Conservation (phyloP, 1,140 invertebrate genomes). For the Penaeus vannamei region DNA sequence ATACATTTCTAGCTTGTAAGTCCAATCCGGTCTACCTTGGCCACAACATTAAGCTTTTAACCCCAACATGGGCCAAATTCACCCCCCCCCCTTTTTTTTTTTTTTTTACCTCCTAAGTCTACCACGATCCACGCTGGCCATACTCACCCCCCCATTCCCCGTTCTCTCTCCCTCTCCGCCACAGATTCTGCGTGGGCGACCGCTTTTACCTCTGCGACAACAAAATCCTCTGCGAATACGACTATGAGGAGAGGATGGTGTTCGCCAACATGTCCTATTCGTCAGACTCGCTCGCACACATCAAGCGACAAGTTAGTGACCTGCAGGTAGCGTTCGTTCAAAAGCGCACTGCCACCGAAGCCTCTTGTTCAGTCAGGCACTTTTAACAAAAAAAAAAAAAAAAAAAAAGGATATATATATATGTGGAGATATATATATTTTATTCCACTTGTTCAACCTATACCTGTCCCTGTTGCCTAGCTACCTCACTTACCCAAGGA, state of each 20-base stretch:
- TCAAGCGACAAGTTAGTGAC: conserved; percentile 82
- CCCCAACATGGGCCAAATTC: no score
- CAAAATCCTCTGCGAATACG: conserved; percentile 94
- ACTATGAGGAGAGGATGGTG: conserved; percentile 92
- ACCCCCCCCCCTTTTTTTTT: no score
- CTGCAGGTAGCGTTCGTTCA: conserved; percentile 67
- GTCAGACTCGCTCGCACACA: conserved; percentile 86
- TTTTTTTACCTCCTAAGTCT: no score
- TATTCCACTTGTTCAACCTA: not conserved
- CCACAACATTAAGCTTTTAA: no score
- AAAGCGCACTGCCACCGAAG: conserved; percentile 51
- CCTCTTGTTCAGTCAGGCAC: not conserved
- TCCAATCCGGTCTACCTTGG: no score
- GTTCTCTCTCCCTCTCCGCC: not conserved
- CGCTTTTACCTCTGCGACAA: conserved; percentile 93
- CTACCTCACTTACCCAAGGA: no score
- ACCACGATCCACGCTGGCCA: not conserved
- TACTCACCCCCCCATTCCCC: not conserved
- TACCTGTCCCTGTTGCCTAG: no score
- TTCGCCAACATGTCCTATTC: conserved; percentile 93
- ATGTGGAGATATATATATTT: not conserved
- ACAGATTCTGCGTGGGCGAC: conserved; percentile 89
- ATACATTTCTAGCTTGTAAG: no score
- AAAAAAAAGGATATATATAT: not conserved
- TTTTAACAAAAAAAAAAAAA: conserved; percentile 1